Percentiles rank a stretch among this genome's conserved stretches.
Conservation (phyloP, 2,797 vertebrate genomes). For the Tokudaia tokunoshimensis region DNA sequence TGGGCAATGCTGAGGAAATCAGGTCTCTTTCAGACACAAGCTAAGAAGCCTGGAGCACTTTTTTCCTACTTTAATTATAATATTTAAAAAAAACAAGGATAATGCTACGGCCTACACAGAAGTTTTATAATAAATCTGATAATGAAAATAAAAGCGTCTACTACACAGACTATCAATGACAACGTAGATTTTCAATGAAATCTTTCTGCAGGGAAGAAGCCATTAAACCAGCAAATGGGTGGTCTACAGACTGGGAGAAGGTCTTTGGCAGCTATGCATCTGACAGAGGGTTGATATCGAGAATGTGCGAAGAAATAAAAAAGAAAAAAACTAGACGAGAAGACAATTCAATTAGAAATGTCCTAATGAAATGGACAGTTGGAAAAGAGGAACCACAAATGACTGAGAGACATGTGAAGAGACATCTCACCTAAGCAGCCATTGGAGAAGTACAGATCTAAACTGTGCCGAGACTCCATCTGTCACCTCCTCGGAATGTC, state of each 20-base stretch:
- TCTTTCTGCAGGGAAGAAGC: neutral
- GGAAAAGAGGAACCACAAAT: neutral
- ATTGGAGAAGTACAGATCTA: neutral
- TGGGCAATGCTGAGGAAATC: neutral
- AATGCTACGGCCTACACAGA: neutral
- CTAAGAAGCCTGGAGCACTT: neutral
- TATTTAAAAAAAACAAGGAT: neutral
- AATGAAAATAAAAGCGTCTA: neutral
- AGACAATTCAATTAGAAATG: neutral
- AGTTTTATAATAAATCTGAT: neutral
- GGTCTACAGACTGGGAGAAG: neutral
- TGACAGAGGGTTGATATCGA: neutral
- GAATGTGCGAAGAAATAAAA: neutral
- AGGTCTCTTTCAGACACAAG: neutral
- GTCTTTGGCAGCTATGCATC: neutral
- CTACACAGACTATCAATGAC: neutral
- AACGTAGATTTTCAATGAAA: constrained; percentile 32
- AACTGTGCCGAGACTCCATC: neutral
- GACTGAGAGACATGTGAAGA: neutral
- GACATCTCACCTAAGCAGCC: neutral
- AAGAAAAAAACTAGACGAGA: neutral
- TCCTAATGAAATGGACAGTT: neutral
- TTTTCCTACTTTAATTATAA: neutral
- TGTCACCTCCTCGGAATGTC: neutral
- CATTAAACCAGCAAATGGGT: neutral